A percentile compares a stretch with the other conserved stretches of the same genome.
These are phyloP conservation scores for Candidula unifasciata DNA, from an alignment of 2,888 invertebrate genomes.

Conservation along the genomic window DNA sequence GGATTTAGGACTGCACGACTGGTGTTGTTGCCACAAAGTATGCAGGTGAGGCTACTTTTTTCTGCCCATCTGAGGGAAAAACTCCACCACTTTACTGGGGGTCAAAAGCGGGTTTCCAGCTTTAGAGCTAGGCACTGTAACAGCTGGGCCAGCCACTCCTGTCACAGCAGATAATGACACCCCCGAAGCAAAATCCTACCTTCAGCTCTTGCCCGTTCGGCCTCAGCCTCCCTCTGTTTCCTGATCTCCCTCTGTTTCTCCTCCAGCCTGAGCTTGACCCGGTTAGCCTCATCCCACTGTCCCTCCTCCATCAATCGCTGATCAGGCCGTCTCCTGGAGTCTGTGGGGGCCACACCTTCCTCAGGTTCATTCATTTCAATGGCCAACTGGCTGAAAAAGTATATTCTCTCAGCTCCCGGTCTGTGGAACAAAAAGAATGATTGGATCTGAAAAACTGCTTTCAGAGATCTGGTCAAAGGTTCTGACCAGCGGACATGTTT, in stretches of 20 bases:
- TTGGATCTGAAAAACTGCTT: too few relatives aligned
- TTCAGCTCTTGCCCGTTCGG: conserved; percentile 68
- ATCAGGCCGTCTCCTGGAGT: conserved; percentile 94
- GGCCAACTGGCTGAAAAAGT: conserved; percentile 96
- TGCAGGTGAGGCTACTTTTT: too few relatives aligned
- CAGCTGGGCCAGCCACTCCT: too few relatives aligned
- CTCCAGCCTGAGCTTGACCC: conserved; percentile 91
- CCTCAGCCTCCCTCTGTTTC: conserved; percentile 85
- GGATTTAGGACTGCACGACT: too few relatives aligned
- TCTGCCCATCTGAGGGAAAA: too few relatives aligned
- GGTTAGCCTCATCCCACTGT: conserved; percentile 82
- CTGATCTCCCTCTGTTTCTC: conserved; percentile 94
- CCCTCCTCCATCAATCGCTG: conserved; percentile 90
- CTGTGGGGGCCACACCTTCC: conserved; percentile 94
- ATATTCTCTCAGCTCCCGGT: conserved; percentile 85
- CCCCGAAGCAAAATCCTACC: conserved; percentile 60
- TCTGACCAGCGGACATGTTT: too few relatives aligned
- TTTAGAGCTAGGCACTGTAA: too few relatives aligned
- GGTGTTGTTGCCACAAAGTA: too few relatives aligned
- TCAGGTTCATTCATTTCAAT: conserved; percentile 97
- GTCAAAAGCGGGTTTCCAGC: too few relatives aligned
- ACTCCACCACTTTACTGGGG: too few relatives aligned
- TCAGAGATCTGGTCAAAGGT: too few relatives aligned
- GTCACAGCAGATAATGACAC: too few relatives aligned
- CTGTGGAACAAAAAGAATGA: conserved; percentile 75